A percentile compares a stretch with the other conserved stretches of the same genome.
Conservation (phyloP, 2,888 invertebrate species). For the Ochropleura leucogaster region DNA sequence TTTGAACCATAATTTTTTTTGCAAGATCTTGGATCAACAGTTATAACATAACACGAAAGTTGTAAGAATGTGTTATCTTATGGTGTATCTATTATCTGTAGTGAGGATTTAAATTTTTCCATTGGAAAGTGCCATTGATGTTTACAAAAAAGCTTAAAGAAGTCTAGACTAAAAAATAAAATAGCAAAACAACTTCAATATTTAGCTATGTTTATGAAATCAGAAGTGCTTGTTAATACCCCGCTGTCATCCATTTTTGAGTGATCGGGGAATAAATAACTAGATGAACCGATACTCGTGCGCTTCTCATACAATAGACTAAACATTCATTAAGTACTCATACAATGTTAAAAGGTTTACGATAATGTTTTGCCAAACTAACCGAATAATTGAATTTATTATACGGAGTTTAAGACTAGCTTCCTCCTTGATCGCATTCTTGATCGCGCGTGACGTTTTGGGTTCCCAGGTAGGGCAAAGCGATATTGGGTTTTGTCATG, state of each 20-base stretch:
- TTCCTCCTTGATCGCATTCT: background rate
- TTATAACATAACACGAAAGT: no score
- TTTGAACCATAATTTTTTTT: no score
- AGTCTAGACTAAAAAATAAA: slow-evolving; percentile 23
- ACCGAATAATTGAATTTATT: slow-evolving; percentile 42
- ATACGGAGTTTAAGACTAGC: slow-evolving; percentile 3
- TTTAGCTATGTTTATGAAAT: slow-evolving; percentile 41
- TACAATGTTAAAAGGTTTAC: slow-evolving; percentile 63
- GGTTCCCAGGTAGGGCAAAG: background rate
- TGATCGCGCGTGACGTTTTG: background rate
- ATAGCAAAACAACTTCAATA: slow-evolving; percentile 41
- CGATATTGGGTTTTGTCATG: background rate
- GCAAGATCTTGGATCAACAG: no score
- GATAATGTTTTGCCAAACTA: slow-evolving; percentile 47
- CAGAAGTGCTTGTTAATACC: slow-evolving; percentile 52
- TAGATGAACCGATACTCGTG: slow-evolving; percentile 50
- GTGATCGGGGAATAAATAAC: slow-evolving; percentile 58
- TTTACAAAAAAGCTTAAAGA: slow-evolving; percentile 17
- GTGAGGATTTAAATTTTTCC: no score
- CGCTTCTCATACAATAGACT: slow-evolving; percentile 76
- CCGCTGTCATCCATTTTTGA: slow-evolving; percentile 50
- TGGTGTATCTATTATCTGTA: no score
- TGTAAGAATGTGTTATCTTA: no score
- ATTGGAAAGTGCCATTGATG: slow-evolving; percentile 4
- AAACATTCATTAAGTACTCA: slow-evolving; percentile 74